Conservation (phyloP, 2,113 vertebrate species). For the Dromas ardeola region DNA sequence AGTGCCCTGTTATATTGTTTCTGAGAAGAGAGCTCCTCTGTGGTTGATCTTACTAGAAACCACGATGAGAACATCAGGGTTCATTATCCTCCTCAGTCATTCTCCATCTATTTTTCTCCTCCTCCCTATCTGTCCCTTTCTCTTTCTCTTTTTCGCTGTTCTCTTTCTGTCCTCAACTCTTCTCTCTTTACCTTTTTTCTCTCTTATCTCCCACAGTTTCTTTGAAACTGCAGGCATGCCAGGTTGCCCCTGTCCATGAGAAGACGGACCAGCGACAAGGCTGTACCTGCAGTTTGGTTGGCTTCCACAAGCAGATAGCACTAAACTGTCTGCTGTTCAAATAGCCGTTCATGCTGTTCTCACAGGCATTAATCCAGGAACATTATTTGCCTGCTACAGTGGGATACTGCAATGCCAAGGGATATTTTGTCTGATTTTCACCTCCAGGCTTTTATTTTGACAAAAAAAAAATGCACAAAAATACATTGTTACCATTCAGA, state of each 20-base stretch:
- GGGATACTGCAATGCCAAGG: background rate
- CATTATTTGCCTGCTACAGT: background rate
- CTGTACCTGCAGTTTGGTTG: background rate
- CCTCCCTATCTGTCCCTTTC: background rate
- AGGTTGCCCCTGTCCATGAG: background rate
- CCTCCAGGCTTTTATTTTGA: conserved; percentile 29
- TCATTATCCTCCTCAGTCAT: background rate
- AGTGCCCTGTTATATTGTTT: background rate
- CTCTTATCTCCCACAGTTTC: background rate
- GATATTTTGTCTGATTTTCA: background rate
- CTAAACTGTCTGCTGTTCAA: background rate
- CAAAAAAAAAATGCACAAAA: background rate
- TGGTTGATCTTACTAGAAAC: conserved; percentile 39
- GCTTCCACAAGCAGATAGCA: background rate
- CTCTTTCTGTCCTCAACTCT: background rate
- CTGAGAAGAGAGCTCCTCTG: conserved; percentile 33
- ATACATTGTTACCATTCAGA: conserved; percentile 11
- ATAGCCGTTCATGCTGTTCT: background rate
- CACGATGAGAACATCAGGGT: background rate
- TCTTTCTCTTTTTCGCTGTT: background rate
- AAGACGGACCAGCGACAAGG: background rate
- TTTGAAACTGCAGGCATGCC: background rate
- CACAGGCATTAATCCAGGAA: conserved; percentile 10
- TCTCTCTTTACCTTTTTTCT: background rate
- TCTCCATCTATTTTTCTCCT: background rate